Conservation (phyloP, 2,888 invertebrate species). For the Latrodectus hesperus region DNA sequence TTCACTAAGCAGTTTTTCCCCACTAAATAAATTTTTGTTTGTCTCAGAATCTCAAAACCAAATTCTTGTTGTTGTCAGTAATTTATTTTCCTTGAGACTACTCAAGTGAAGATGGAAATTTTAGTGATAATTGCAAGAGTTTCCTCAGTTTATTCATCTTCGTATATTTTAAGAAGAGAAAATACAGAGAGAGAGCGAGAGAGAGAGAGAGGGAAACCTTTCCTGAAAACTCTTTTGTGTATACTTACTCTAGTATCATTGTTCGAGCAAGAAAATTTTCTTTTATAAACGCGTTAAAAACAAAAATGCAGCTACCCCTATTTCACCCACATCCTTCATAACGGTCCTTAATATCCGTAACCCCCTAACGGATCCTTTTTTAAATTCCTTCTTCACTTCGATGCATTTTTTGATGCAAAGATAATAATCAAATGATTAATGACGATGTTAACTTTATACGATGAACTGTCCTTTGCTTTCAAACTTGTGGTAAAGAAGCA, state of each 20-base stretch:
- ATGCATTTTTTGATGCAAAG: conserved; percentile 67
- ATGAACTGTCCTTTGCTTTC: conserved; percentile 69
- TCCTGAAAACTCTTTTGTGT: conserved; percentile 31
- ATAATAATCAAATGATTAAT: conserved; percentile 69
- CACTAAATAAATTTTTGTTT: no score
- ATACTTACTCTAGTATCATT: conserved; percentile 44
- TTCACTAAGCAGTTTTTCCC: no score
- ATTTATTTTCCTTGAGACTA: no score
- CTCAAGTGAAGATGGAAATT: no score
- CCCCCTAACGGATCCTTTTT: conserved; percentile 27
- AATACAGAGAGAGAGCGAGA: background rate
- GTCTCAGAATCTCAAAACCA: no score
- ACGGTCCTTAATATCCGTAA: conserved; percentile 18
- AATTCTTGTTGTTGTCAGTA: no score
- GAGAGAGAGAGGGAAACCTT: conserved; percentile 7
- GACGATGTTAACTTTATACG: conserved; percentile 66
- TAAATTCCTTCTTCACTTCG: conserved; percentile 48
- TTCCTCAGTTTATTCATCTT: no score
- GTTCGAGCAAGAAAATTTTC: conserved; percentile 34
- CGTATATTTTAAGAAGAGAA: no score
- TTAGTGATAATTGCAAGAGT: no score
- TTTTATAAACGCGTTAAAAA: conserved; percentile 48
- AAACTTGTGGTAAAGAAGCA: conserved; percentile 66
- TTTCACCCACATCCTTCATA: conserved; percentile 41
- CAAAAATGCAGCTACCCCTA: conserved; percentile 39